Percentiles rank a stretch among this genome's conserved stretches.
phyloP scores from a whole-genome alignment of 2,888 invertebrate genomes.

The Brenthis ino region DNA sequence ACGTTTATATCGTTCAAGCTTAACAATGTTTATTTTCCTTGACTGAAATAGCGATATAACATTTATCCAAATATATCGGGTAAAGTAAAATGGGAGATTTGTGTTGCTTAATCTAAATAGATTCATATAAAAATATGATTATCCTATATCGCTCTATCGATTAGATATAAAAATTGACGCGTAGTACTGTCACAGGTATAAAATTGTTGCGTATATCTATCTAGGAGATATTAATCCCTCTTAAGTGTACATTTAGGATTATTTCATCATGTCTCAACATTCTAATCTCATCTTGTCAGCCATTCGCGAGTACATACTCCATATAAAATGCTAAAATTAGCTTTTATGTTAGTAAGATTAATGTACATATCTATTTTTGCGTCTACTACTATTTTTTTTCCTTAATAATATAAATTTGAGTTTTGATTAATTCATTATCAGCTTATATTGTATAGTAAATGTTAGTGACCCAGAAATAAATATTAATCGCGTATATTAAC shows the following conservation, averaged over 20 bases:
- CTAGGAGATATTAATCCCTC: slow-evolving; percentile 4
- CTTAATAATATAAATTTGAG: background rate
- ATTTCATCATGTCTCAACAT: slow-evolving; percentile 19
- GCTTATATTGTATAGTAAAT: slow-evolving; percentile 37
- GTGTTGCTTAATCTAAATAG: slow-evolving; percentile 18
- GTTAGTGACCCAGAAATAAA: slow-evolving; percentile 51
- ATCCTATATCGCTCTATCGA: slow-evolving; percentile 31
- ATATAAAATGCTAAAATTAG: background rate
- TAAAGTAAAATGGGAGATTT: slow-evolving; percentile 34
- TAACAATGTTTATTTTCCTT: background rate
- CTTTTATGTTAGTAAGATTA: too few species aligned
- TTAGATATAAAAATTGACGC: slow-evolving; percentile 40
- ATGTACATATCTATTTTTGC: too few species aligned
- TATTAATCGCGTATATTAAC: slow-evolving; percentile 56
- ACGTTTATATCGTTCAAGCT: background rate
- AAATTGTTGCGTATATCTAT: slow-evolving; percentile 5
- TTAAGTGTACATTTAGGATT: slow-evolving; percentile 19
- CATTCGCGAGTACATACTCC: background rate
- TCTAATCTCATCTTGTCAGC: slow-evolving; percentile 19
- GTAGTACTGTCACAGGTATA: slow-evolving; percentile 28
- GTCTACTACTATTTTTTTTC: too few species aligned
- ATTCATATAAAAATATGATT: background rate
- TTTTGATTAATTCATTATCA: background rate
- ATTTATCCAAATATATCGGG: slow-evolving; percentile 5
- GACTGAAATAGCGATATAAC: slow-evolving; percentile 2